Percentiles rank a stretch among this genome's conserved stretches.
Evolutionary conservation across 2,113 vertebrate genomes (phyloP).

Genomic region (Crotalus tigris): DNA sequence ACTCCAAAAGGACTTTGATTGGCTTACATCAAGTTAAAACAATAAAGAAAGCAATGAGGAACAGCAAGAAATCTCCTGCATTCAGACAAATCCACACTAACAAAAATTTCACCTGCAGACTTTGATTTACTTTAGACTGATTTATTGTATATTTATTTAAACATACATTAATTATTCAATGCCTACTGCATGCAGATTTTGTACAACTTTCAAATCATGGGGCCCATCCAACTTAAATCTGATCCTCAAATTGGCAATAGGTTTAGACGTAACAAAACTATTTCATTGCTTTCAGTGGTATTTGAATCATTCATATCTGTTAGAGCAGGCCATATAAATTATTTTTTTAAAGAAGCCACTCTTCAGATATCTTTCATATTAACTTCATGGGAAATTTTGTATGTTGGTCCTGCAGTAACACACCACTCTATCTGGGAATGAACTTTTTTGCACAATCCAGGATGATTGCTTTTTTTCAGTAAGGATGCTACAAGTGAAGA

Average conservation of each 20-base stretch:
- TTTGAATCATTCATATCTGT: background rate
- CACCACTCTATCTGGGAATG: background rate
- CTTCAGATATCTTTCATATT: background rate
- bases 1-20: background rate
- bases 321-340: background rate
- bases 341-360: background rate
- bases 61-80: background rate
- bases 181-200: background rate
- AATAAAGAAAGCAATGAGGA: background rate
- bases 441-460: background rate
- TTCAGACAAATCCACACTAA: background rate
- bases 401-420: background rate
- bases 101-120: background rate
- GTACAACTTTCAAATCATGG: background rate
- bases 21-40: background rate
- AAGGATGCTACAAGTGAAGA: background rate
- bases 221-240: background rate
- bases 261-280: background rate
- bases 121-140: background rate
- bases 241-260: too few species aligned
- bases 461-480: background rate
- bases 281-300: background rate
- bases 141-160: background rate
- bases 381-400: background rate
- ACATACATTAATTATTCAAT: background rate